Base-by-base conservation (phyloP, 2,113 vertebrate species). In the Orientallactaga bullata region DNA sequence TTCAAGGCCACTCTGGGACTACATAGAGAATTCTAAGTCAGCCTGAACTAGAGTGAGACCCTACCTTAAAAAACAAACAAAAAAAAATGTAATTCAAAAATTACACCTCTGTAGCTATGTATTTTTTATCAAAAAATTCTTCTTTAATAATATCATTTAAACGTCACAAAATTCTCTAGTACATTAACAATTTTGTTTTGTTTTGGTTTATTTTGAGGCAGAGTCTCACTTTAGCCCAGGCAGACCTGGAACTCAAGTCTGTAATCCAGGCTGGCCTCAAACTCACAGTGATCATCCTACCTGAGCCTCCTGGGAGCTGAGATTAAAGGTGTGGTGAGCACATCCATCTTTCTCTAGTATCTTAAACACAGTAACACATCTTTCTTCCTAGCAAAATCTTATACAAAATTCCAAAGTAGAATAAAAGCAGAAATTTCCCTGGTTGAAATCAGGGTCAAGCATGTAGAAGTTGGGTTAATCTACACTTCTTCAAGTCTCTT, bases 61-160 rank as follows among this genome's bases (percentile, higher is more conserved):
- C n/a, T n/a, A n/a, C n/a, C n/a, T n/a, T n/a, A n/a, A n/a, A n/a
- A n/a, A n/a, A n/a, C n/a, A n/a, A n/a, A n/a, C n/a, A n/a, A n/a
- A n/a, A n/a, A n/a, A n/a, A n/a, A n/a, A n/a, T n/a, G n/a, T n/a
- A n/a, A n/a, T n/a, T n/a, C n/a, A n/a, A 95, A 95, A 92, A 28
- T 26, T 55, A 82, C 77, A 47, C 21, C 55, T 72, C 51, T 76
- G 30, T 79, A 82, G 66, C 12, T 68, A 95, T 79, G 58, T 66
- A 93, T 13, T 93, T 93, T 79, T 78, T 47, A 95, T 17, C 58
- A 90, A 69, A 0, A 74, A 71, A 93, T 77, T 89, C 39, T 92
- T 86, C 23, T 66, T n/a, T 94, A 37, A 88, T 37, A 71, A 3
- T 60, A 39, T 87, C 74, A 92, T 72, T 26, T 84, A 84, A 78